Conservation (phyloP, 2,888 invertebrate genomes). For the Resseliella maxima region DNA sequence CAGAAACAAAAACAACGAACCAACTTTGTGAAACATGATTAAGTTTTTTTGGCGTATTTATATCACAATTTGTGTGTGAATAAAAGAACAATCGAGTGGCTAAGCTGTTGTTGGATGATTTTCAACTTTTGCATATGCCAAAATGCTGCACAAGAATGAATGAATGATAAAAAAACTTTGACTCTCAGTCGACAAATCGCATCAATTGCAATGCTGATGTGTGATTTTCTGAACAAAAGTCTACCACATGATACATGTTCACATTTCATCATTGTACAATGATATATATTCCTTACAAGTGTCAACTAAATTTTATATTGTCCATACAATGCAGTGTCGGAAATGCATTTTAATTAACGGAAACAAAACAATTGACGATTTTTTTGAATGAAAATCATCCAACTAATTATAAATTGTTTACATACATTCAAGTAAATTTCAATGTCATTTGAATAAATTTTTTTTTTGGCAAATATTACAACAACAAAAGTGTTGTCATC, state of each 20-base stretch:
- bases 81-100: background rate
- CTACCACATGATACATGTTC: background rate
- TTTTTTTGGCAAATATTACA: background rate
- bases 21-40: background rate
- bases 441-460: too few species aligned
- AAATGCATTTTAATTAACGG: conserved; percentile 8
- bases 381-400: background rate
- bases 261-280: background rate
- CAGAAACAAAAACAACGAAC: background rate
- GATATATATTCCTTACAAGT: too few species aligned
- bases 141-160: background rate
- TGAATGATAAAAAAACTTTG: background rate
- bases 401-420: background rate
- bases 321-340: too few species aligned
- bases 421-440: background rate
- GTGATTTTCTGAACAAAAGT: too few species aligned
- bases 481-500: background rate
- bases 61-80: conserved; percentile 11
- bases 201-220: background rate
- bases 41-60: background rate
- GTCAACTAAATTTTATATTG: too few species aligned
- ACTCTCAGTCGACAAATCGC: background rate
- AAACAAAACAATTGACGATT: conserved; percentile 5
- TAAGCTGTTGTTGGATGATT: background rate
- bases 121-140: background rate